phyloP scores from a whole-genome alignment of 1,140 invertebrate species.

The Branchinecta lynchi region DNA sequence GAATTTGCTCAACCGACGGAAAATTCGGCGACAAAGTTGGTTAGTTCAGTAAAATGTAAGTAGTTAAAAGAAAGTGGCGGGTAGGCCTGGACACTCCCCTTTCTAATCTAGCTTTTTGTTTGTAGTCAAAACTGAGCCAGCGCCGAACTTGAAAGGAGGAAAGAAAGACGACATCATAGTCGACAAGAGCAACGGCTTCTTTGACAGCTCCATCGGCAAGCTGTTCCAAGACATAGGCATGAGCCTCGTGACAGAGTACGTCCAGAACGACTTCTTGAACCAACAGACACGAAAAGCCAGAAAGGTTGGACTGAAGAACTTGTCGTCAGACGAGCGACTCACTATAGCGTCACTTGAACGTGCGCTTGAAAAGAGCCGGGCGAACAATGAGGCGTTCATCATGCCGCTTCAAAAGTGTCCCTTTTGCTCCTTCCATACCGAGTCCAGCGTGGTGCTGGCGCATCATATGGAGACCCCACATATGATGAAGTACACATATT shows the following conservation, averaged over 20 bases:
- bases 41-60: constrained; percentile 11
- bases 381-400: constrained; percentile 69
- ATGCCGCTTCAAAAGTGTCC: constrained; percentile 67
- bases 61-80: constrained; percentile 23
- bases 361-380: constrained; percentile 70
- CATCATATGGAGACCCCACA: constrained; percentile 84
- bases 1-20: no score
- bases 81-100: constrained; percentile 32
- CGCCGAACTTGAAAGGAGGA: constrained; percentile 22
- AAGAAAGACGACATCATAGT: background rate
- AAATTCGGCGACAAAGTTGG: no score
- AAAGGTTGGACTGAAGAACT: constrained; percentile 44
- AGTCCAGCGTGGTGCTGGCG: constrained; percentile 67
- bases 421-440: constrained; percentile 81
- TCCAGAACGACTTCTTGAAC: constrained; percentile 73
- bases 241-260: constrained; percentile 78
- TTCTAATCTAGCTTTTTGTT: constrained; percentile 20
- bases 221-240: constrained; percentile 84
- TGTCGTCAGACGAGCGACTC: constrained; percentile 48
- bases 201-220: constrained; percentile 70
- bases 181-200: constrained; percentile 38
- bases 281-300: constrained; percentile 65
- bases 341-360: constrained; percentile 61
- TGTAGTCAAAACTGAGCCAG: constrained; percentile 24
- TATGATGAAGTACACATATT: constrained; percentile 46